Evolutionary conservation across 2,797 vertebrate genomes (phyloP).

Genomic region (Ceryle rudis): DNA sequence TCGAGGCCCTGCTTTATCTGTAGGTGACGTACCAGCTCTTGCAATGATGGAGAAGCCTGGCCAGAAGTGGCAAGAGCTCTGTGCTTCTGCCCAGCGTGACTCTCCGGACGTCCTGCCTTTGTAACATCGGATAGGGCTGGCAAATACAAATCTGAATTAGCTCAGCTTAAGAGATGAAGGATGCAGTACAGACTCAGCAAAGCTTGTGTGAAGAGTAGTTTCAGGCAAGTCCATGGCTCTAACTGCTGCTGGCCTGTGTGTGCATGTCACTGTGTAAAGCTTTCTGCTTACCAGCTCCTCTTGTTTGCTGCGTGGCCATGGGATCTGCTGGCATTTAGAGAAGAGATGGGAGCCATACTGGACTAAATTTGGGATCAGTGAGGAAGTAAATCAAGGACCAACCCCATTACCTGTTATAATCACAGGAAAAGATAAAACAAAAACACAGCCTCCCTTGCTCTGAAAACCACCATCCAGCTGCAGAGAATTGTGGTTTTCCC

Average conservation of each 20-base stretch:
- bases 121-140: background rate
- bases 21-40: fast-evolving
- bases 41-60: background rate
- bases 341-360: background rate
- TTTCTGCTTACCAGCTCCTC: background rate
- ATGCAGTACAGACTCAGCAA: background rate
- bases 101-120: background rate
- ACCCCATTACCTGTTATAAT: background rate
- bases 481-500: background rate
- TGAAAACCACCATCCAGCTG: background rate
- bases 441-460: background rate
- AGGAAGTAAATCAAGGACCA: background rate
- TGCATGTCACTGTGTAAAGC: background rate
- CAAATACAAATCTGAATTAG: background rate
- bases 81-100: background rate
- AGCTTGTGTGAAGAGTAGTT: background rate
- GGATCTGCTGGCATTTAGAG: background rate
- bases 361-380: background rate
- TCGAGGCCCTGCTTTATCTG: background rate
- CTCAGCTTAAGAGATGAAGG: background rate
- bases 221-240: background rate
- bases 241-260: background rate
- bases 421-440: background rate
- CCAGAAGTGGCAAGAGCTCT: background rate
- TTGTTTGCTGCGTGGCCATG: background rate